Evolutionary conservation across 2,888 invertebrate species (phyloP).

Genomic region (Polyommatus icarus): DNA sequence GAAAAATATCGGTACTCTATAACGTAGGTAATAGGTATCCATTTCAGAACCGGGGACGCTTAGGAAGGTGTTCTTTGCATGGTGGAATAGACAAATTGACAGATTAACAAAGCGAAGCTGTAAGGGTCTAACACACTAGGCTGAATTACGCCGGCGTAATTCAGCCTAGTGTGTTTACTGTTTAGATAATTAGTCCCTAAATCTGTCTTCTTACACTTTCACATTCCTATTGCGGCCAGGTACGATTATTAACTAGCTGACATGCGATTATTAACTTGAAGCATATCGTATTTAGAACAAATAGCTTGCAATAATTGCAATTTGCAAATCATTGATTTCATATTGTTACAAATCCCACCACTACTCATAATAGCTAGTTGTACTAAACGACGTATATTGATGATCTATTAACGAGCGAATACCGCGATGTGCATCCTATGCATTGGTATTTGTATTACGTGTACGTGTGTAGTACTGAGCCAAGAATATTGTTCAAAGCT

Average conservation of each 20-base stretch:
- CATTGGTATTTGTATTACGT: constrained; percentile 8
- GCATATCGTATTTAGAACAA: neutral
- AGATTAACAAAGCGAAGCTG: neutral
- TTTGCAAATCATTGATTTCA: neutral
- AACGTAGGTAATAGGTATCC: too few species aligned
- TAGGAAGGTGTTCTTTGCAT: neutral
- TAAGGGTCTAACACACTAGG: too few species aligned
- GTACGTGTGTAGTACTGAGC: neutral
- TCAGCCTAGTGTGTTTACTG: too few species aligned
- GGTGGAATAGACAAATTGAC: neutral
- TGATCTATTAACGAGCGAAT: constrained; percentile 14
- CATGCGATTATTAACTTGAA: neutral
- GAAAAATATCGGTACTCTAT: neutral
- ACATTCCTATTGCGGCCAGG: neutral
- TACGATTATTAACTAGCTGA: neutral
- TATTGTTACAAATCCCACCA: neutral
- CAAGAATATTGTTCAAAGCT: neutral
- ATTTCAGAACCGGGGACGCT: too few species aligned
- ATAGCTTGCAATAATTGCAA: too few species aligned
- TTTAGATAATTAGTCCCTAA: neutral
- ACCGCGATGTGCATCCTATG: constrained; percentile 18
- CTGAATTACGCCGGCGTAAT: too few species aligned
- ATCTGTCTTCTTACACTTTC: neutral
- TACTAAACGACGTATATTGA: constrained; percentile 5
- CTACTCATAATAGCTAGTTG: neutral